Conservation (phyloP, 2,888 invertebrate species). For the Barypeithes pellucidus region DNA sequence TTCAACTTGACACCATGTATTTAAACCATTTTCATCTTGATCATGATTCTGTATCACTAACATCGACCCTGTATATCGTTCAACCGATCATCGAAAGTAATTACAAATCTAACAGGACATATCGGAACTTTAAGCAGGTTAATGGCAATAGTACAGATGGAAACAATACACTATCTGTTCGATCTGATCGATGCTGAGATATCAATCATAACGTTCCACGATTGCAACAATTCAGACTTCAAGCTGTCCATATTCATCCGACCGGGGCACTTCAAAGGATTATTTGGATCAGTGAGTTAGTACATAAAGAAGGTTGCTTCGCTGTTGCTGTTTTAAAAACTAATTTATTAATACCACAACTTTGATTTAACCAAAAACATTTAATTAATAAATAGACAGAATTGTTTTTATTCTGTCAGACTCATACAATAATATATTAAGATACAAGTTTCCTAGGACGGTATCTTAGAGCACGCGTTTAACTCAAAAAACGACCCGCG, state of each 20-base stretch:
- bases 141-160: slow-evolving; percentile 18
- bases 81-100: neutral
- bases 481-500: no score
- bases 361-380: no score
- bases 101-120: slow-evolving; percentile 3
- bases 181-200: slow-evolving; percentile 29
- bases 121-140: slow-evolving; percentile 6
- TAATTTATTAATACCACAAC: no score
- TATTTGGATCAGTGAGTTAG: slow-evolving; percentile 8
- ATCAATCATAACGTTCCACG: slow-evolving; percentile 40
- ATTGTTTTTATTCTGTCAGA: no score
- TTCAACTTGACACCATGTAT: no score
- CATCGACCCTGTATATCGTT: neutral
- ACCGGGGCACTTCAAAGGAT: slow-evolving; percentile 40
- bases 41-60: no score
- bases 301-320: neutral
- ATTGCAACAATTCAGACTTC: slow-evolving; percentile 32
- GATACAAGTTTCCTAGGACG: no score
- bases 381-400: no score
- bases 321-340: no score
- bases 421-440: no score
- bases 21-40: no score
- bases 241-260: slow-evolving; percentile 26
- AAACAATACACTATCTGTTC: slow-evolving; percentile 33
- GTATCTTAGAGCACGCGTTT: no score